Evolutionary conservation across 2,797 vertebrate genomes (phyloP).

Genomic region (Valencia hispanica): DNA sequence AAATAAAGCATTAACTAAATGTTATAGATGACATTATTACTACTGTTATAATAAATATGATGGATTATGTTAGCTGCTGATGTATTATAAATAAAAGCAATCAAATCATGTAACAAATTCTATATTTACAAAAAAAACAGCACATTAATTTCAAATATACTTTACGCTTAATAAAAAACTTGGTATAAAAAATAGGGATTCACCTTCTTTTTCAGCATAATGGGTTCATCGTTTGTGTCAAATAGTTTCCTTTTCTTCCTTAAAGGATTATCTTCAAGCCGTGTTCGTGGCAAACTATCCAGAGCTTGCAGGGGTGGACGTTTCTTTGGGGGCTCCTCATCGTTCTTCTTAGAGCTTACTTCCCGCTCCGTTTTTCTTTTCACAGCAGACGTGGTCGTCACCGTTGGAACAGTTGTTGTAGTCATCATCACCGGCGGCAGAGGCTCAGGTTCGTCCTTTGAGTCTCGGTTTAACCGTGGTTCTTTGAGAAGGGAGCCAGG

Average conservation of each 20-base stretch:
- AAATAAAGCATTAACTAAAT: background rate
- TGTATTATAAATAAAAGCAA: background rate
- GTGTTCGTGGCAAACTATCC: conserved; percentile 84
- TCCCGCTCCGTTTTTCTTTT: conserved; percentile 85
- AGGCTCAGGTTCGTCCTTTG: conserved; percentile 86
- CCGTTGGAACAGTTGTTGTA: conserved; percentile 73
- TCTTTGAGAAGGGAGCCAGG: conserved; percentile 95
- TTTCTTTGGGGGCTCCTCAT: conserved; percentile 89
- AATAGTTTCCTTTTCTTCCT: conserved; percentile 92
- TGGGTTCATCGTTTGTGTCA: conserved; percentile 89
- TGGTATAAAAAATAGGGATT: background rate
- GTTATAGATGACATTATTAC: background rate
- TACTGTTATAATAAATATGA: background rate
- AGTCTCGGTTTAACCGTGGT: conserved; percentile 87
- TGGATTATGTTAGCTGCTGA: background rate
- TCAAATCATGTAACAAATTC: background rate
- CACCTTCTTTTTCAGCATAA: conserved; percentile 88
- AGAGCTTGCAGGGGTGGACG: conserved; percentile 65
- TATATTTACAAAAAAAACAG: no score
- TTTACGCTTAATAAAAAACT: background rate
- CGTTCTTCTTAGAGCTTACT: conserved; percentile 85
- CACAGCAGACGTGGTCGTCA: conserved; percentile 60
- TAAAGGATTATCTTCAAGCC: conserved; percentile 83
- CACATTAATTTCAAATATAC: background rate
- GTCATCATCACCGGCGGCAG: conserved; percentile 45